Percentiles rank a stretch among this genome's conserved stretches.
phyloP scores from a whole-genome alignment of 2,888 invertebrate genomes.

The Ectemnius lituratus region DNA sequence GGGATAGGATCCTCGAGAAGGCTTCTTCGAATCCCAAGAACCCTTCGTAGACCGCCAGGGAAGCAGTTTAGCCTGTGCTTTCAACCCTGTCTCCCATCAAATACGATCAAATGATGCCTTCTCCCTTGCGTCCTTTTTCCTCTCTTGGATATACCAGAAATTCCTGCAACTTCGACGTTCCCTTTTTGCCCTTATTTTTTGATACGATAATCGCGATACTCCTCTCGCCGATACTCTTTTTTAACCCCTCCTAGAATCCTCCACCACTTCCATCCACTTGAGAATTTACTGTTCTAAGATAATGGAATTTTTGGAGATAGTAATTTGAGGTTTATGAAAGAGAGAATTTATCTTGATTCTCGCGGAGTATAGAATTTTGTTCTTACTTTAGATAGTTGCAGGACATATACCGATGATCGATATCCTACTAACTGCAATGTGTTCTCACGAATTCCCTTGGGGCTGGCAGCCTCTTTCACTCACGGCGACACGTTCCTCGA shows the following conservation, averaged over 20 bases:
- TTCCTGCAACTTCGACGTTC: not conserved
- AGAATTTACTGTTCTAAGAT: too few species aligned
- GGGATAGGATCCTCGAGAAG: not conserved
- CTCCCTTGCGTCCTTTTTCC: too few species aligned
- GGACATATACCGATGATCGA: not conserved
- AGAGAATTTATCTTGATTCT: too few species aligned
- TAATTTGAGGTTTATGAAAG: too few species aligned
- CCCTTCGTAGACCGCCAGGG: not conserved
- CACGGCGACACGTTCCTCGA: not conserved
- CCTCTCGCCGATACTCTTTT: not conserved
- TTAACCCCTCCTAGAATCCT: not conserved
- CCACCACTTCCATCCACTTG: too few species aligned
- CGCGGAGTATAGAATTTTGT: too few species aligned
- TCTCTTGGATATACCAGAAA: too few species aligned
- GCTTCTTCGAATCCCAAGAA: not conserved
- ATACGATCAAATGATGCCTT: constrained; percentile 6
- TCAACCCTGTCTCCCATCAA: not conserved
- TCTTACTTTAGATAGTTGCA: too few species aligned
- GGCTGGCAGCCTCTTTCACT: not conserved
- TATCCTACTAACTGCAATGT: not conserved
- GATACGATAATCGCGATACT: not conserved
- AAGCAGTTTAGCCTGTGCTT: not conserved
- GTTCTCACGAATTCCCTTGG: not conserved
- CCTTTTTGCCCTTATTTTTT: not conserved
- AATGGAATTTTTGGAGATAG: too few species aligned